Evolutionary conservation across 2,113 vertebrate species (phyloP).

Genomic region (Miniopterus natalensis): DNA sequence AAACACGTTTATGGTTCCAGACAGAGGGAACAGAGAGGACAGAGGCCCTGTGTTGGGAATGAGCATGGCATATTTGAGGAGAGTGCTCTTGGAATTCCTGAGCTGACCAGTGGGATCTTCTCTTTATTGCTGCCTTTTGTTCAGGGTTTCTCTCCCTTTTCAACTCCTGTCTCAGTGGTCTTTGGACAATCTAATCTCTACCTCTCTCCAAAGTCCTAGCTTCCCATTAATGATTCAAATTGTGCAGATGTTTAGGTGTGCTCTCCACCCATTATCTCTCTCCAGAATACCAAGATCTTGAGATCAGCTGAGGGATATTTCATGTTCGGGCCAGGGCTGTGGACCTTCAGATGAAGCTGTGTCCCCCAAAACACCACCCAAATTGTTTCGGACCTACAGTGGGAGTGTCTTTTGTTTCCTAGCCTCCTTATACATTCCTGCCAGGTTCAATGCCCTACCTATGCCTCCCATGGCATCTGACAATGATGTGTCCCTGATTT

Average conservation of each 20-base stretch:
- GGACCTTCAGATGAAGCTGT: neutral
- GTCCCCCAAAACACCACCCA: neutral
- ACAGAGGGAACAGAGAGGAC: neutral
- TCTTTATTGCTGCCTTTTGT: conserved; percentile 4
- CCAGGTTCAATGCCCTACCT: neutral
- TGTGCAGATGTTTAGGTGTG: neutral
- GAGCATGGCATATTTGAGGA: neutral
- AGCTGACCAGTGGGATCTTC: neutral
- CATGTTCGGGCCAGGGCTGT: neutral
- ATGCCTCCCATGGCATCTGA: neutral
- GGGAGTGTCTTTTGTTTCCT: neutral
- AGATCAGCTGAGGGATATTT: neutral
- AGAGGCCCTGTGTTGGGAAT: neutral
- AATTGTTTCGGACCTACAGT: neutral
- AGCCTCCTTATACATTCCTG: neutral
- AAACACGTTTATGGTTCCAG: neutral
- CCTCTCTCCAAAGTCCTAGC: neutral
- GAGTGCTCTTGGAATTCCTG: neutral
- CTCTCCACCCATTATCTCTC: neutral
- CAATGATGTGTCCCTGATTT: neutral
- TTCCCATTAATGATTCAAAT: neutral
- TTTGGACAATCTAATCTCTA: neutral
- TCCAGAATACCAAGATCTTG: neutral
- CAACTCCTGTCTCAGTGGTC: neutral
- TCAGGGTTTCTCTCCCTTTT: neutral